A percentile compares a stretch with the other conserved stretches of the same genome.
Evolutionary conservation across 92 coral and sea anemone genomes (phyloP).

Genomic region (Palythoa grandiflora): DNA sequence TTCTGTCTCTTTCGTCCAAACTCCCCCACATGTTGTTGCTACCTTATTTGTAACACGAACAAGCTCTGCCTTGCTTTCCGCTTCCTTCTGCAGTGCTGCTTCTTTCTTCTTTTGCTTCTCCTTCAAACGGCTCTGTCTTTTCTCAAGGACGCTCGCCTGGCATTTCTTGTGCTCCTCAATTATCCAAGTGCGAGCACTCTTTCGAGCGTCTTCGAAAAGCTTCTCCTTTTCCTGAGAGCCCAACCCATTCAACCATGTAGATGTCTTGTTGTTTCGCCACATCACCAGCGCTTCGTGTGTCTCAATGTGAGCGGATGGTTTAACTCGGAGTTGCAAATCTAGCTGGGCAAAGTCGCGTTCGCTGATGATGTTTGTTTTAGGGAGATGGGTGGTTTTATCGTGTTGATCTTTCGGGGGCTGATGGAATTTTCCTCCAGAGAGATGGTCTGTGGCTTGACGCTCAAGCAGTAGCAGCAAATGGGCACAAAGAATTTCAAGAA

Average conservation of each 20-base stretch:
- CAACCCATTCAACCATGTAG: neutral
- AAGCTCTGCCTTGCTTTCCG: constrained; percentile 32
- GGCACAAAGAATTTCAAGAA: constrained; percentile 13
- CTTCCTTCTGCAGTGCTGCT: constrained; percentile 26
- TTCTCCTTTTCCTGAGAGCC: neutral
- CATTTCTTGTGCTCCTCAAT: constrained; percentile 26
- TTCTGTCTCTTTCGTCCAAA: constrained; percentile 31
- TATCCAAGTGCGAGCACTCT: constrained; percentile 16
- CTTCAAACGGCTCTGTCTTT: neutral
- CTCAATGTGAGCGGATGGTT: constrained; percentile 25
- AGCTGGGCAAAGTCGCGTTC: constrained; percentile 12
- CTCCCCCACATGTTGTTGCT: constrained; percentile 27
- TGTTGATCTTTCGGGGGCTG: neutral
- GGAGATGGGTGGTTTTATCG: neutral
- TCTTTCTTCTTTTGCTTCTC: constrained; percentile 23
- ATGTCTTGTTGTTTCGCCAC: constrained; percentile 13
- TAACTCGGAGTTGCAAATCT: neutral
- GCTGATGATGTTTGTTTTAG: neutral
- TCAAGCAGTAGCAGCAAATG: neutral
- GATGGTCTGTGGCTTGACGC: constrained; percentile 36
- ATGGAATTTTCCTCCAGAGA: constrained; percentile 12
- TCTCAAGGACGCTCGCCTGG: neutral
- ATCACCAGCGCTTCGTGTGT: constrained; percentile 27
- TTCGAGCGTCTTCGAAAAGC: constrained; percentile 14
- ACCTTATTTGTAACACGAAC: constrained; percentile 26